A percentile compares a stretch with the other conserved stretches of the same genome.
phyloP scores from a whole-genome alignment of 2,888 invertebrate species.

The Polydrusus tereticollis region DNA sequence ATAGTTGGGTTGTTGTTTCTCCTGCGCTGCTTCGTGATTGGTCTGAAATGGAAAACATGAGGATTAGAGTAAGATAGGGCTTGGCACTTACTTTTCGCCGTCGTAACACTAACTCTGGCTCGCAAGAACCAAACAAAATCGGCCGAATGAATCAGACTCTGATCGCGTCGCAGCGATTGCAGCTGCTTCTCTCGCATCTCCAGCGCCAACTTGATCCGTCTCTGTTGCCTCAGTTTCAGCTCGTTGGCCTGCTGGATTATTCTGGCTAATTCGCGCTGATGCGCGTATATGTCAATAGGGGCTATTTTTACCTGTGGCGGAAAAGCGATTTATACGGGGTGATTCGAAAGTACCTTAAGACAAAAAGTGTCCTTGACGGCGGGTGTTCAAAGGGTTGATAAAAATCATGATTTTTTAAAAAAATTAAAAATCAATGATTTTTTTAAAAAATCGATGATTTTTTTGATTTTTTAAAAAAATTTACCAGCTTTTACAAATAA shows the following conservation, averaged over 20 bases:
- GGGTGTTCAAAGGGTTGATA: no score
- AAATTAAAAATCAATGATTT: no score
- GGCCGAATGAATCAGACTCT: neutral
- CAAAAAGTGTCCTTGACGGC: no score
- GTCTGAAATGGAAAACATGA: slow-evolving; percentile 14
- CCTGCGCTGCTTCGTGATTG: slow-evolving; percentile 12
- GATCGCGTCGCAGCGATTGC: neutral
- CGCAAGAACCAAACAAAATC: neutral
- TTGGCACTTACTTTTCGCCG: neutral
- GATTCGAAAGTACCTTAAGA: neutral
- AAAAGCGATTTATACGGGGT: neutral
- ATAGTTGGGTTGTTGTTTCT: slow-evolving; percentile 18
- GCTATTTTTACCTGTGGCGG: neutral
- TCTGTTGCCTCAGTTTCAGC: neutral
- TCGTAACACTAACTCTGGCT: neutral
- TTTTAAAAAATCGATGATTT: no score
- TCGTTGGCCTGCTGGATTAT: neutral
- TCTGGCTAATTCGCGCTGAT: neutral
- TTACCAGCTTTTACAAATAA: no score
- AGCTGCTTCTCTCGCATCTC: neutral
- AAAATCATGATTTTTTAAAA: no score
- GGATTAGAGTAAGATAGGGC: neutral
- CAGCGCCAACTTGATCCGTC: neutral
- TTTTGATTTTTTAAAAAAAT: no score
- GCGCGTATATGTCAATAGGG: neutral